Evolutionary conservation across 2,113 vertebrate genomes (phyloP).

Genomic region (Odontesthes bonariensis): DNA sequence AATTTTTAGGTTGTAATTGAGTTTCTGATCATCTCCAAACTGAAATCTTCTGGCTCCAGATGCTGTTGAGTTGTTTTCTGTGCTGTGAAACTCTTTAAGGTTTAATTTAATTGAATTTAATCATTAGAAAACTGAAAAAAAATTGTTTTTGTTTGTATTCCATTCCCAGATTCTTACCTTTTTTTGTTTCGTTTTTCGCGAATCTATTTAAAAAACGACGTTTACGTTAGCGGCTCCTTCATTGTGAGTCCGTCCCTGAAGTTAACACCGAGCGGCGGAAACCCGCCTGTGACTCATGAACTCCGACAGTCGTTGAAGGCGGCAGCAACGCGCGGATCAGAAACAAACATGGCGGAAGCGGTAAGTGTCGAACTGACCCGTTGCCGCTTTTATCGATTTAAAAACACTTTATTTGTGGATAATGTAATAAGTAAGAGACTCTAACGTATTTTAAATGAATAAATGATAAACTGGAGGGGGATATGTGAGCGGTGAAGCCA

Average conservation of each 20-base stretch:
- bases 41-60: too few relatives aligned
- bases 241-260: neutral
- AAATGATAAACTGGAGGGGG: fast-evolving
- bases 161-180: too few relatives aligned
- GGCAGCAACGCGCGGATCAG: neutral
- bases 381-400: neutral
- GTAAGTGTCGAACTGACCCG: conserved; percentile 42
- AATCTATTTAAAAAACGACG: too few relatives aligned
- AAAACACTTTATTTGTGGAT: fast-evolving
- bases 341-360: conserved; percentile 68
- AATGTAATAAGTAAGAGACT: fast-evolving
- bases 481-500: neutral
- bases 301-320: conserved; percentile 44
- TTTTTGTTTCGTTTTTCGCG: too few relatives aligned
- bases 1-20: too few relatives aligned
- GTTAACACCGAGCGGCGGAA: neutral
- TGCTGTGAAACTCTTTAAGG: too few relatives aligned
- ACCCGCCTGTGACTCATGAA: fast-evolving
- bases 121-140: too few relatives aligned
- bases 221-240: too few relatives aligned
- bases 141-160: too few relatives aligned
- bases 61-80: too few relatives aligned
- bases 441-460: fast-evolving
- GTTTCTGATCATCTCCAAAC: too few relatives aligned
- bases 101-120: too few relatives aligned